Evolutionary conservation across 2,113 vertebrate species (phyloP).

Genomic region (Felis chaus): DNA sequence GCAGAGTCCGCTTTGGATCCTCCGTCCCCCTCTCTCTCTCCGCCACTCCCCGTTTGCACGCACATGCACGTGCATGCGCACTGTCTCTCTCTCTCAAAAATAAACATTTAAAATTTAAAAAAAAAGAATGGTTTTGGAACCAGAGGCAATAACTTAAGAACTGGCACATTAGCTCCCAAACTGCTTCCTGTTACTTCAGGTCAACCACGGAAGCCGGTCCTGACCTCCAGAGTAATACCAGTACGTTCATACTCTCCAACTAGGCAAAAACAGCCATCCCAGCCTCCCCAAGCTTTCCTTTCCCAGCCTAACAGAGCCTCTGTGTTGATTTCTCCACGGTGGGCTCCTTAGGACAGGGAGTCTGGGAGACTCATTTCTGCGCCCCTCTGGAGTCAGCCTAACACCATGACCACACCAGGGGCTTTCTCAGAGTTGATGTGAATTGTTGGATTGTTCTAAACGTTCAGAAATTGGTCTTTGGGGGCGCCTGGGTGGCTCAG

Average conservation of each 20-base stretch:
- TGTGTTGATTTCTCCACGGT: not conserved
- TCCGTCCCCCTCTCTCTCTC: no score
- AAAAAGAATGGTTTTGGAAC: not conserved
- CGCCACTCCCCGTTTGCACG: no score
- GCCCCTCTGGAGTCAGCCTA: not conserved
- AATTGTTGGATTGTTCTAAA: not conserved
- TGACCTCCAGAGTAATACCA: not conserved
- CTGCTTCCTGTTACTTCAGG: not conserved
- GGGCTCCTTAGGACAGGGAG: not conserved
- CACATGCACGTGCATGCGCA: not conserved
- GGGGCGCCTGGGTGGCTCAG: no score
- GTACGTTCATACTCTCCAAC: not conserved
- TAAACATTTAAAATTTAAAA: no score
- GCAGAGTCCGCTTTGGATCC: no score
- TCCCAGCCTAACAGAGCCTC: not conserved
- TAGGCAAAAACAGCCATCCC: not conserved
- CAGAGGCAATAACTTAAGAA: not conserved
- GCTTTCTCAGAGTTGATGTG: not conserved
- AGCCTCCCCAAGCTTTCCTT: not conserved
- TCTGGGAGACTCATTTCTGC: not conserved
- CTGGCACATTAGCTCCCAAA: not conserved
- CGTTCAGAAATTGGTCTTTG: not conserved
- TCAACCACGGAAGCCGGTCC: not conserved
- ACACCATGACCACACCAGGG: not conserved
- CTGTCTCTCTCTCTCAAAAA: not conserved